phyloP scores from a whole-genome alignment of 1,140 invertebrate species.

The Meloidogyne hapla region DNA sequence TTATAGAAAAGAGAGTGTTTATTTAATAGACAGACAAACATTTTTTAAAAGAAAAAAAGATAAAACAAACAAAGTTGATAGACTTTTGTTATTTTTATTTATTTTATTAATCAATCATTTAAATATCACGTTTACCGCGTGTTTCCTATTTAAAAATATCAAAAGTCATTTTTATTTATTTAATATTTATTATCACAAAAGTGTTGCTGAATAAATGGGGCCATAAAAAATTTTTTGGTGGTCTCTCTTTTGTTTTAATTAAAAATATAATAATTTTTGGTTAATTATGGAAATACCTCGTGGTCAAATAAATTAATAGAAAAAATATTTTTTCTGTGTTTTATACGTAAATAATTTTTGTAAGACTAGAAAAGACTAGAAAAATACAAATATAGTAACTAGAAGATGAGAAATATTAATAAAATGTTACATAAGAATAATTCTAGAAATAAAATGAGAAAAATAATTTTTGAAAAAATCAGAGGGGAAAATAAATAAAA shows the following conservation, averaged over 20 bases:
- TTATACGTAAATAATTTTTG: background rate
- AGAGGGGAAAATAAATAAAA: background rate
- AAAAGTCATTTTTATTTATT: too few species aligned
- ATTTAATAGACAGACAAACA: background rate
- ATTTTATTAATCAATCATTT: background rate
- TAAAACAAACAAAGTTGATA: background rate
- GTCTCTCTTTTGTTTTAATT: background rate
- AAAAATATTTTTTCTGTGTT: background rate
- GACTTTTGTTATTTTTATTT: background rate
- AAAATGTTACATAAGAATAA: background rate
- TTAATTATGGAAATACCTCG: constrained; percentile 31
- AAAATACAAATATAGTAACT: too few species aligned
- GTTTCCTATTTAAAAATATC: background rate
- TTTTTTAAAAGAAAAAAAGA: background rate
- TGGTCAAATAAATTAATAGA: constrained; percentile 3
- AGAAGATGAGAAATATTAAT: too few species aligned
- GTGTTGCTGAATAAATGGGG: background rate
- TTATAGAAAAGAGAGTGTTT: background rate
- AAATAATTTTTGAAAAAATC: background rate
- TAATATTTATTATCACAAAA: background rate
- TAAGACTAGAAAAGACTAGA: background rate
- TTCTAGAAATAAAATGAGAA: background rate
- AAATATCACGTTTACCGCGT: background rate
- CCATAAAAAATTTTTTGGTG: background rate
- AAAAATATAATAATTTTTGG: background rate